A percentile compares a stretch with the other conserved stretches of the same genome.
phyloP scores from a whole-genome alignment of 2,797 vertebrate genomes.

The Esox masquinongy region DNA sequence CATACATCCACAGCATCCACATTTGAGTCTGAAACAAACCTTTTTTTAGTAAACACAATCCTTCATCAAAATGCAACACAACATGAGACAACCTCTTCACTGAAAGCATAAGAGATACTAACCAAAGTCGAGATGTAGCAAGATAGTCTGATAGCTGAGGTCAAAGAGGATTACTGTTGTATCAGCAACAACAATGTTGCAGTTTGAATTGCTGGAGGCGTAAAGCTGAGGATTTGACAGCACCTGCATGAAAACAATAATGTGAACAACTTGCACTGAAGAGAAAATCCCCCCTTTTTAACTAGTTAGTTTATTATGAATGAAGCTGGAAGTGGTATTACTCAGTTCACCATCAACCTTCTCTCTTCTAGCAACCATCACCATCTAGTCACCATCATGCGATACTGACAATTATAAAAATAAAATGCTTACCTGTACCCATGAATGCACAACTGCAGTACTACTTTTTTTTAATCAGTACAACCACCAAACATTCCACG shows the following conservation, averaged over 20 bases:
- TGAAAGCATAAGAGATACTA: constrained; percentile 29
- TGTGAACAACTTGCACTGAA: neutral
- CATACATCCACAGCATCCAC: constrained; percentile 88
- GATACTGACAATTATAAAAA: too few species aligned
- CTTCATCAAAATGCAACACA: neutral
- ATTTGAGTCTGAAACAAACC: constrained; percentile 76
- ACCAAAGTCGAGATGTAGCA: constrained; percentile 89
- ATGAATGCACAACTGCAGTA: too few species aligned
- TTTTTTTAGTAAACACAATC: neutral
- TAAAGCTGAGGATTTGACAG: constrained; percentile 74
- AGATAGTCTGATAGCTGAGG: constrained; percentile 79
- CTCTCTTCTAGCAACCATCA: too few species aligned
- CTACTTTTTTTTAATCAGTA: too few species aligned
- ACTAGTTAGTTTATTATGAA: too few species aligned
- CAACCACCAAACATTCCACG: too few species aligned
- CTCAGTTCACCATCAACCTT: too few species aligned
- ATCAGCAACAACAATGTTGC: constrained; percentile 84
- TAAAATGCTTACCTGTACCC: too few species aligned
- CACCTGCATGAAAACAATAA: constrained; percentile 68
- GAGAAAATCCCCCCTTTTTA: neutral
- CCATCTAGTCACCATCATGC: too few species aligned
- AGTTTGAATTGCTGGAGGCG: constrained; percentile 73
- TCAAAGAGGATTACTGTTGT: constrained; percentile 89
- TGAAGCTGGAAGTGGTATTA: too few species aligned
- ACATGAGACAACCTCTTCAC: neutral